Conservation (phyloP, 2,113 vertebrate species). For the Pholis gunnellus region DNA sequence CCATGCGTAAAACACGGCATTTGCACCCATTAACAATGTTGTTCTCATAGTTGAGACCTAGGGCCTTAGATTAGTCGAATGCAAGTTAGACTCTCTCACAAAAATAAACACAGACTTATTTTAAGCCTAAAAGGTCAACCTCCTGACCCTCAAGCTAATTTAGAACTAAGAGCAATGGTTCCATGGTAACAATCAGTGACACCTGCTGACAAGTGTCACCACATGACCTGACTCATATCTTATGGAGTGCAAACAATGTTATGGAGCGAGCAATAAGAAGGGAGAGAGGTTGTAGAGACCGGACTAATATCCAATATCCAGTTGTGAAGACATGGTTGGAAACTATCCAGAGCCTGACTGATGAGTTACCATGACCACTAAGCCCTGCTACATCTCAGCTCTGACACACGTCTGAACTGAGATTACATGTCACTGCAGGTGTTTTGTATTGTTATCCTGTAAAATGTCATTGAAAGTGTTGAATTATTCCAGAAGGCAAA, state of each 20-base stretch:
- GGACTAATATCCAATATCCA: not conserved
- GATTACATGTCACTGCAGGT: not conserved
- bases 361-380: not conserved
- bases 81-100: not conserved
- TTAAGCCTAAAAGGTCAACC: not conserved
- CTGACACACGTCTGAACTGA: not conserved
- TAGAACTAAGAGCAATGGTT: not conserved
- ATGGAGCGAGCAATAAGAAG: not conserved
- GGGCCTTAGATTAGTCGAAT: not conserved
- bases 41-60: not conserved
- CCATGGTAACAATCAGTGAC: not conserved
- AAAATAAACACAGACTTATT: constrained; percentile 1
- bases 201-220: not conserved
- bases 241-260: not conserved
- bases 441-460: not conserved
- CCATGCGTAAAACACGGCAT: not conserved
- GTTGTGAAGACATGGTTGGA: not conserved
- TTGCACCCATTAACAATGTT: not conserved
- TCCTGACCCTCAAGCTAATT: not conserved
- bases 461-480: too few species aligned
- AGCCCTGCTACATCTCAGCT: not conserved
- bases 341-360: not conserved
- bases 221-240: not conserved
- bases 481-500: too few species aligned
- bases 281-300: not conserved